phyloP scores from a whole-genome alignment of 1,140 invertebrate species.

The Ceratosolen solmsi region DNA sequence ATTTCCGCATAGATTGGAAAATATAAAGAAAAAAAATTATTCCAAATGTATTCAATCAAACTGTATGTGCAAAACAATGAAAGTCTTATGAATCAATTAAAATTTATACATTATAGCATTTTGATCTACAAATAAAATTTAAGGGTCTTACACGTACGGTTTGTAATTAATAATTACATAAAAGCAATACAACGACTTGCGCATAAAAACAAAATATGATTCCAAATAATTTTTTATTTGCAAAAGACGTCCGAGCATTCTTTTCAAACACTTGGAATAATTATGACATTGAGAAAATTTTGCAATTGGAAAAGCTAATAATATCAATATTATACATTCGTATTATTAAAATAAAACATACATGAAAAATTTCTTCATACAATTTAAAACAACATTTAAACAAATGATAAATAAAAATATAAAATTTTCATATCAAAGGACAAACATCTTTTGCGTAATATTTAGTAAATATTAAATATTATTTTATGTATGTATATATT shows the following conservation, averaged over 20 bases:
- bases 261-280: too few species aligned
- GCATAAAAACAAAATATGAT: background rate
- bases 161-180: constrained; percentile 15
- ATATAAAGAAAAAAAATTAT: background rate
- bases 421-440: background rate
- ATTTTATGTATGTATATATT: too few species aligned
- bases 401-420: too few species aligned
- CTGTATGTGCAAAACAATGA: constrained; percentile 9
- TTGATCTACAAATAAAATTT: constrained; percentile 3
- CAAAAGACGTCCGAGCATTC: too few species aligned
- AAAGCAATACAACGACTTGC: background rate
- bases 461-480: background rate
- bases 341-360: too few species aligned
- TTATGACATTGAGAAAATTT: background rate
- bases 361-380: too few species aligned
- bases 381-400: too few species aligned
- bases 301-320: too few species aligned
- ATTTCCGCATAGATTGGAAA: too few species aligned
- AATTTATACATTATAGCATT: constrained; percentile 15
- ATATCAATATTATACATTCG: too few species aligned
- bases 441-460: background rate
- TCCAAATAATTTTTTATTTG: too few species aligned
- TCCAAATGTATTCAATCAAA: background rate
- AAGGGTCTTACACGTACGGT: constrained; percentile 12
- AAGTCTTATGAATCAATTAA: constrained; percentile 15